Conservation (phyloP, 1,140 invertebrate species). For the Scylla paramamosain region DNA sequence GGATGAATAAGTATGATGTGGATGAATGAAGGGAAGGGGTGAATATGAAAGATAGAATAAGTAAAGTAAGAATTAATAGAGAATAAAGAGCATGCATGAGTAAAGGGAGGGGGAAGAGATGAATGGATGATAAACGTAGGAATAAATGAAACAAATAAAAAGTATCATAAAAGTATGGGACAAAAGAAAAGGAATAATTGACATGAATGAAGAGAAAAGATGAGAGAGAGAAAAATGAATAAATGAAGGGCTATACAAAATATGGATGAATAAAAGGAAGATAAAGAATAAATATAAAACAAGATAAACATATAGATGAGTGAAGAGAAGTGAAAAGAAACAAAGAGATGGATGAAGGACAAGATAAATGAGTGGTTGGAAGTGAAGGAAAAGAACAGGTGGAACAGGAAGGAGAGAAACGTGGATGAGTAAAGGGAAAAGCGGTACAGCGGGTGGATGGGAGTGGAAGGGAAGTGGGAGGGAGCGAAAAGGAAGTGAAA, state of each 20-base stretch:
- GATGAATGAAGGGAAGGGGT: no score
- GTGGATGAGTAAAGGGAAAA: no score
- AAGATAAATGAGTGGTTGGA: no score
- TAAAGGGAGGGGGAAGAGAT: not conserved
- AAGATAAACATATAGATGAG: not conserved
- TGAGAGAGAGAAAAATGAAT: not conserved
- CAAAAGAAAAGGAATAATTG: not conserved
- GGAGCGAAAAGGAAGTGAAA: no score
- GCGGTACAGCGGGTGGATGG: no score
- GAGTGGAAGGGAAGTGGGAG: not conserved
- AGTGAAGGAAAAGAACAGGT: not conserved
- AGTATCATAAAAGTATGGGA: not conserved
- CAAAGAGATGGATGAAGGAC: not conserved
- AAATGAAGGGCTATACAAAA: not conserved
- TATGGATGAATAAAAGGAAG: not conserved
- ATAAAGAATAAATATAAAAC: not conserved
- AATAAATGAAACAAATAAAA: not conserved
- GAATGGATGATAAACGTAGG: not conserved
- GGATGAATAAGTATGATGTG: no score
- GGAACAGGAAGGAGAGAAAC: not conserved
- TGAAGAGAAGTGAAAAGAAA: not conserved
- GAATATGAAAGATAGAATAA: no score
- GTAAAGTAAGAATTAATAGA: no score
- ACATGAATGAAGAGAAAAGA: not conserved
- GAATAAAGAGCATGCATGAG: no score